phyloP scores from a whole-genome alignment of 1,140 invertebrate genomes.

The Lepidurus packardi region DNA sequence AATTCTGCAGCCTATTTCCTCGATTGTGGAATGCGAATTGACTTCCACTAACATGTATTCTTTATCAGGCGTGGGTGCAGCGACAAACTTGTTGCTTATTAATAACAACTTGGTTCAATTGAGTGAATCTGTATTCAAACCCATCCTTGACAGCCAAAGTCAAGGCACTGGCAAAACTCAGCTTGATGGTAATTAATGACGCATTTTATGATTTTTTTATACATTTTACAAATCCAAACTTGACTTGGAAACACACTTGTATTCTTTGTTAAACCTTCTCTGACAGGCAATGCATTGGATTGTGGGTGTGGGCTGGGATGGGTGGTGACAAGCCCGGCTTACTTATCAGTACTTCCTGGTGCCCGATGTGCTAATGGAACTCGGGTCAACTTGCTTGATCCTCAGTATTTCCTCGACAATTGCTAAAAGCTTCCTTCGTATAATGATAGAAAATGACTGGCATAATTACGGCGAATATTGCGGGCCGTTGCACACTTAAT shows the following conservation, averaged over 20 bases:
- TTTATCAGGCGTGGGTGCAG: slow-evolving; percentile 15
- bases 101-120: slow-evolving; percentile 27
- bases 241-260: no score
- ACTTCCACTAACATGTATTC: no score
- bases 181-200: slow-evolving; percentile 23
- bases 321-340: slow-evolving; percentile 28
- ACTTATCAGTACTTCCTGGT: slow-evolving; percentile 27
- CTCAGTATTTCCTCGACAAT: slow-evolving; percentile 30
- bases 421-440: background rate
- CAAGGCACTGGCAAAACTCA: slow-evolving; percentile 28
- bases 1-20: background rate
- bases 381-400: slow-evolving; percentile 23
- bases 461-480: background rate
- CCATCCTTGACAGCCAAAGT: slow-evolving; percentile 14
- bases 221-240: background rate
- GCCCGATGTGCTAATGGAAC: slow-evolving; percentile 33
- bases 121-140: background rate
- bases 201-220: background rate
- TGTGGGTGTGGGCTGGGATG: slow-evolving; percentile 29
- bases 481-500: background rate
- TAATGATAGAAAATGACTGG: background rate
- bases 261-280: no score
- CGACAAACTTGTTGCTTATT: slow-evolving; percentile 27
- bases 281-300: slow-evolving; percentile 15
- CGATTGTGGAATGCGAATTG: no score